Base-by-base conservation (phyloP, 2,113 vertebrate genomes). In the Tursiops truncatus region DNA sequence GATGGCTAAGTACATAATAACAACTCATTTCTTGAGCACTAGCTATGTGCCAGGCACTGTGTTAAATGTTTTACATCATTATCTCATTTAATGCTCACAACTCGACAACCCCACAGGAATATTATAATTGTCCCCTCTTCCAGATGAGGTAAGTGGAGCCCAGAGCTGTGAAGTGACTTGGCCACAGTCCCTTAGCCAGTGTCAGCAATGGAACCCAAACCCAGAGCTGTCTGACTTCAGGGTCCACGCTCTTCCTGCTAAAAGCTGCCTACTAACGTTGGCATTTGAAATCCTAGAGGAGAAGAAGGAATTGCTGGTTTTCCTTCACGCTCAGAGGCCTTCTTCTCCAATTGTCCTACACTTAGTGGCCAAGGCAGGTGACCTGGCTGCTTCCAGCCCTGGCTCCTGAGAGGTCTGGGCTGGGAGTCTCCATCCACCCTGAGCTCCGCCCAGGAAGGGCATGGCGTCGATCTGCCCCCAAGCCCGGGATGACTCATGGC, bases 131-230 rank as follows among this genome's bases (percentile, higher is more conserved):
- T 79, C 44, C 9, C 31, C 23, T 70, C 71, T 93, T 76, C 28
- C 53, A 70, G 70, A 84, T n/a, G 18, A 92, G 14, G n/a, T 91
- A 62, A 44, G 10, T 68, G 31, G 28, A 20, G 6, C 65, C 50
- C 85, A 80, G 89, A 86, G 9, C 33, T 26, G 58, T 31, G 33
- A 91, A 58, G 26, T 53, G 88, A 88, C 58, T 94, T 89, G n/a
- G 14, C 26, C 68, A 81, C 62, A 71, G 68, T 71, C 80, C 56
- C 77, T 80, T 60, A 93, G 50, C 6, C 63, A 79, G 33, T 38
- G 5, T 47, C 73, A 58, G 38, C 12, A 4, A 68, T 15, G 31
- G 68, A 83, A 56, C n/a, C 53, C 86, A 92, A 83, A 50, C 26
- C 44, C 47, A 84, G 82, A 79, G 5, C 50, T 62, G 15, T 56